These are phyloP conservation scores for Trachelus stipa DNA, from an alignment of 2,888 invertebrate species.

Conservation along the genomic window DNA sequence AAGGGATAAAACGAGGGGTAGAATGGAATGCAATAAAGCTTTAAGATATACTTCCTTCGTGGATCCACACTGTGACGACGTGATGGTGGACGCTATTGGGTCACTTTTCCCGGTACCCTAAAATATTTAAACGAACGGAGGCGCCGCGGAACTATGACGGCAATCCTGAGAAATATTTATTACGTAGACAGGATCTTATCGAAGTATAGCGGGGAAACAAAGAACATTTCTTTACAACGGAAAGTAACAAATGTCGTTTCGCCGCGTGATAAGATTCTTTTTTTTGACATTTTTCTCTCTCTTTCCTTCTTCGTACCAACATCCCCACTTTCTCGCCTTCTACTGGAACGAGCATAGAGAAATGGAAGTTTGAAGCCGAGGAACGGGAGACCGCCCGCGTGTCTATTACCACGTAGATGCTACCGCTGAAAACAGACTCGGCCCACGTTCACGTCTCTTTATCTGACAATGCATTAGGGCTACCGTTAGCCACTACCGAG, in stretches of 20 bases:
- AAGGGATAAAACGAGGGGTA: neutral
- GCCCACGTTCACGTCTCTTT: slow-evolving; percentile 22
- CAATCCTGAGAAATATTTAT: neutral
- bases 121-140: neutral
- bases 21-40: neutral
- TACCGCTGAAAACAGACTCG: neutral
- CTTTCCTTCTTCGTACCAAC: neutral
- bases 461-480: slow-evolving; percentile 37
- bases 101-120: neutral
- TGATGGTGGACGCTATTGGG: neutral
- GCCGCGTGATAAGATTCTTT: slow-evolving; percentile 2
- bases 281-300: neutral
- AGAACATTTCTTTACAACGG: neutral
- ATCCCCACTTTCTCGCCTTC: neutral
- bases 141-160: neutral
- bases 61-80: neutral
- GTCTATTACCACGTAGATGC: neutral
- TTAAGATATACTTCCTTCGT: neutral
- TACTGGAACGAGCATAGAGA: neutral
- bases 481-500: slow-evolving; percentile 27
- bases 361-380: neutral
- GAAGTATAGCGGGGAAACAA: neutral
- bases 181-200: neutral
- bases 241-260: slow-evolving; percentile 3
- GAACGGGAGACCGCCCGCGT: slow-evolving; percentile 14